Evolutionary conservation across 92 coral and sea anemone species (phyloP), one percentile per base, ranked within the genome.

Genomic region (Palythoa caribaeorum): DNA sequence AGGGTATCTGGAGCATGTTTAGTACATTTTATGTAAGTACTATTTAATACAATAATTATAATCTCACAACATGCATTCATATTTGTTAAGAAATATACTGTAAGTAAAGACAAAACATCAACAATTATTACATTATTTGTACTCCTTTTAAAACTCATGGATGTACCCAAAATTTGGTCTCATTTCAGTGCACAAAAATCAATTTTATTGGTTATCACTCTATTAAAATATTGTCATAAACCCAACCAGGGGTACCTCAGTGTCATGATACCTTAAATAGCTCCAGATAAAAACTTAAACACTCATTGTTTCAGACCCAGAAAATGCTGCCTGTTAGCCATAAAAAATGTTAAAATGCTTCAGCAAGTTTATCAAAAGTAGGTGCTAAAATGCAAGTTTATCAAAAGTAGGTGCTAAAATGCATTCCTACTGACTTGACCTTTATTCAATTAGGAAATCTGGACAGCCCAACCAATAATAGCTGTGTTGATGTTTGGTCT

Each of bases 391-490:
- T n/a, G n/a, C n/a, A n/a, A 55, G 62, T 55, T 55, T 55, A 14
- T 55, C 62, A 55, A 55, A 55, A 55, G 10, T n/a, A 55, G 62
- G 10, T 55, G 62, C 62, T 55, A 55, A 55, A 0, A 55, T 55
- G 62, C 10, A 14, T 55, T 3, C 10, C 62, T 55, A 0, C 48
- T 44, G 14, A 35, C 17, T 36, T 70, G 16, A 9, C 17, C 16
- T 36, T 35, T 35, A 11, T 36, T 70, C 74, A 36, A 35, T 71
- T 50, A 97, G 99, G 98, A 97, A 79, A 93, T 97, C 85, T 97
- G 99, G 99, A 91, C 93, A 15, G 75, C 95, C 35, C 98, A 96
- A 73, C 99, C 99, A 40, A 84, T 97, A 50, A 93, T 93, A 62
- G 98, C 99, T 13, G 63, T 83, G 19, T 70, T 95, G 21, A 92